Base-by-base conservation (phyloP, 2,888 invertebrate genomes). In the Dolichopus griseipennis region DNA sequence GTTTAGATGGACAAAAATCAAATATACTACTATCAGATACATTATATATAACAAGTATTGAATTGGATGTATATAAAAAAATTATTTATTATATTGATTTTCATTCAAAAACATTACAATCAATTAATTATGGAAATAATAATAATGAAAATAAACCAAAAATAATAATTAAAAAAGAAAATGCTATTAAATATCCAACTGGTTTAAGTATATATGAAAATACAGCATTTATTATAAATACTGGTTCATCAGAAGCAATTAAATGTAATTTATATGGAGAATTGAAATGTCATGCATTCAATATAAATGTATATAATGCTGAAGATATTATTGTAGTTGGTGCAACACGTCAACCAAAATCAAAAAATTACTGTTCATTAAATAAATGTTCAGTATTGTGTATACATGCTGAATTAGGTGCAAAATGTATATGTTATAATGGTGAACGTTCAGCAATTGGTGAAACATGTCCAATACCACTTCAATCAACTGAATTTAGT, bases 71-170 rank as follows among this genome's bases (percentile, higher is more conserved):
- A 0, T 84, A 85, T 73, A 83, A 84, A 74, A 83, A 85, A 72
- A 78, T 85, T 27, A 78, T 97, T 7, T 97, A 92, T 76, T 93
- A 90, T 82, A 86, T 88, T 0, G 93, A 95, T 78, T 85, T 85
- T 68, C 83, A 85, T 71, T 75, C 80, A 3, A 83, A 84, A 65
- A 79, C 81, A 0, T 82, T 89, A 34, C 84, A 85, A 72, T 77
- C 81, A 37, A 74, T 84, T 22, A 76, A 78, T 72, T 87, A 87
- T 68, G 70, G 71, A 7, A 79, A 83, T 62, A 85, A 84, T 43
- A 75, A 75, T 4, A 73, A 77, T 75, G 66, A 68, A 21, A 65
- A 43, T 4, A 64, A 64, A 64, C 83, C 85, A 27, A 81, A 77
- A 71, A 78, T 79, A 0, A 75, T 86, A 61, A 73, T 85, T 61